Percentiles rank a stretch among this genome's conserved stretches.
phyloP scores from a whole-genome alignment of 1,140 invertebrate genomes.

The Trinorchestia longiramus region DNA sequence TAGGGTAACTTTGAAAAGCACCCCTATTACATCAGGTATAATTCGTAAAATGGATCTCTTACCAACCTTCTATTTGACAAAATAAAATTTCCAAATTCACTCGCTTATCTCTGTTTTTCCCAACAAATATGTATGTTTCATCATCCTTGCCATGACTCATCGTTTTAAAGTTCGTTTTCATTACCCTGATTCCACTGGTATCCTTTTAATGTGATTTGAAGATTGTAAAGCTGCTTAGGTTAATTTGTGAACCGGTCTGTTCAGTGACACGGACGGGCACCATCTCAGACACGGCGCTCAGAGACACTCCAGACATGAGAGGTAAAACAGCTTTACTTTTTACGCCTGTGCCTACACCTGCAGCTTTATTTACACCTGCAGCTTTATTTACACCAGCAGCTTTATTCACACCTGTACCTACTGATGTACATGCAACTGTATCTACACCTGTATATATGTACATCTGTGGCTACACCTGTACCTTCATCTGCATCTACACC shows the following conservation, averaged over 20 bases:
- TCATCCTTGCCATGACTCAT: neutral
- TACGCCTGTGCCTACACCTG: no score
- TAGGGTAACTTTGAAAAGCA: no score
- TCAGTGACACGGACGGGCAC: neutral
- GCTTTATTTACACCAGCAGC: no score
- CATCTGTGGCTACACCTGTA: no score
- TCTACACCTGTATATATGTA: no score
- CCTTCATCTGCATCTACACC: no score
- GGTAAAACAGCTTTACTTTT: neutral
- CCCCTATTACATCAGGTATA: no score
- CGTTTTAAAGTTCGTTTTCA: neutral
- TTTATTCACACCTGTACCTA: no score
- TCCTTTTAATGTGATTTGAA: neutral
- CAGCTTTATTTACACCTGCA: no score
- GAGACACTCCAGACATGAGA: neutral
- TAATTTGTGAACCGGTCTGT: neutral
- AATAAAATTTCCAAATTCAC: neutral
- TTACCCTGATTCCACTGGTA: neutral
- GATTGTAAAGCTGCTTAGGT: neutral
- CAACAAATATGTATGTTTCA: neutral
- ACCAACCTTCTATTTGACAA: no score
- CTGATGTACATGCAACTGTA: conserved; percentile 4
- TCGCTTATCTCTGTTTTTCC: neutral
- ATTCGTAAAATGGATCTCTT: no score
- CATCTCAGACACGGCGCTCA: conserved; percentile 1